Conservation (phyloP, 2,797 vertebrate species). For the Pangasius krempfi region DNA sequence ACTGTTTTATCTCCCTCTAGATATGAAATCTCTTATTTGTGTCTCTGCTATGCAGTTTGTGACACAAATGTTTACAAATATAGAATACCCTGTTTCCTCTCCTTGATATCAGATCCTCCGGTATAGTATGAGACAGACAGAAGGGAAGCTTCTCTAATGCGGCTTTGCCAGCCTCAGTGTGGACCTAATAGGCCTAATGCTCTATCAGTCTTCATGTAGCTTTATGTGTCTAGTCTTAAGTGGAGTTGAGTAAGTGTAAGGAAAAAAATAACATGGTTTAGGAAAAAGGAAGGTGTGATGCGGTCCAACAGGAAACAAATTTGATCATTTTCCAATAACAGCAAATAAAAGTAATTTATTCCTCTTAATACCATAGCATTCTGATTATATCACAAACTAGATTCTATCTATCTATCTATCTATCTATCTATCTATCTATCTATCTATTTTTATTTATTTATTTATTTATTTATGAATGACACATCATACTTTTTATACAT, state of each 20-base stretch:
- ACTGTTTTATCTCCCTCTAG: constrained; percentile 46
- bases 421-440: too few relatives aligned
- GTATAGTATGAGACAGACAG: constrained; percentile 4
- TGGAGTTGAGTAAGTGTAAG: neutral
- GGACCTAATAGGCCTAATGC: constrained; percentile 33
- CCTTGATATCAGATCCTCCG: constrained; percentile 14
- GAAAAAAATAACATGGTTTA: neutral
- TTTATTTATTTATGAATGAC: too few relatives aligned
- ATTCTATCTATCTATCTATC: neutral
- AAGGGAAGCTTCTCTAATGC: constrained; percentile 17
- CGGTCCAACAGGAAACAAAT: neutral
- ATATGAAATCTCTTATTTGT: constrained; percentile 39
- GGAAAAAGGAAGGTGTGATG: neutral
- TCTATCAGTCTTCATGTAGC: constrained; percentile 12
- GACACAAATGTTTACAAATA: constrained; percentile 18
- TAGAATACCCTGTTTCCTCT: neutral
- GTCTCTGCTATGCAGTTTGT: neutral
- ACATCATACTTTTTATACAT: neutral
- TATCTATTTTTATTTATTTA: too few relatives aligned
- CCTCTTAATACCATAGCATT: neutral
- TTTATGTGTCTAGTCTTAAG: neutral
- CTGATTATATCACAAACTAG: neutral
- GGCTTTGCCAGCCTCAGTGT: constrained; percentile 10
- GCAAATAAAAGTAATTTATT: neutral
- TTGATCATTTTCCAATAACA: neutral